These are phyloP conservation scores for Myotis myotis DNA, from an alignment of 2,797 vertebrate genomes.

Conservation along the genomic window DNA sequence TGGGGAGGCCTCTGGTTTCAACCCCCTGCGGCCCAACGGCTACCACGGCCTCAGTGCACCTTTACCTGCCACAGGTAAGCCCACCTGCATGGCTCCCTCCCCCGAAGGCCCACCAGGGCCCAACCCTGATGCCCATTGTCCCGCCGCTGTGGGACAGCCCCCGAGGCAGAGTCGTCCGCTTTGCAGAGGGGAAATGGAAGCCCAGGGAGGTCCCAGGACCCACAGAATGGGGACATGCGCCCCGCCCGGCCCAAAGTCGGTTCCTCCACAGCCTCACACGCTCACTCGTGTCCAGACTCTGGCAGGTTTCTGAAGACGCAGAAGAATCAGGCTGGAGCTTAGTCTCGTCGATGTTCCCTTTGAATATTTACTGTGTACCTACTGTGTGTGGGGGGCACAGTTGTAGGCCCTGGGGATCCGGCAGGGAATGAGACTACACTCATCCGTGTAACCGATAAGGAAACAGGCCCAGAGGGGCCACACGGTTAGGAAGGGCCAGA, in stretches of 20 bases:
- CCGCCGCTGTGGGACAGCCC: not conserved
- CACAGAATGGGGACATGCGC: not conserved
- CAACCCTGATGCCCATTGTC: not conserved
- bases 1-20: slow-evolving; percentile 90
- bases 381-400: not conserved
- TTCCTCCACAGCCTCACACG: not conserved
- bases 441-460: not conserved
- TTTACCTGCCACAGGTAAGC: slow-evolving; percentile 89
- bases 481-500: not conserved
- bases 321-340: not conserved
- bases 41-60: slow-evolving; percentile 90
- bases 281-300: not conserved
- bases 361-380: not conserved
- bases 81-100: not conserved
- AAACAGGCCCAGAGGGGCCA: not conserved
- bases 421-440: not conserved
- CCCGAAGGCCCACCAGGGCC: not conserved
- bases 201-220: not conserved
- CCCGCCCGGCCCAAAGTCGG: not conserved
- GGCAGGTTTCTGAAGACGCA: not conserved
- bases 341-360: not conserved
- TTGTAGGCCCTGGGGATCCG: not conserved
- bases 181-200: not conserved
- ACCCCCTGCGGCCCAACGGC: slow-evolving; percentile 90
- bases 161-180: not conserved